Evolutionary conservation across 2,888 invertebrate species (phyloP).

Genomic region (Pseudanteris insignis): DNA sequence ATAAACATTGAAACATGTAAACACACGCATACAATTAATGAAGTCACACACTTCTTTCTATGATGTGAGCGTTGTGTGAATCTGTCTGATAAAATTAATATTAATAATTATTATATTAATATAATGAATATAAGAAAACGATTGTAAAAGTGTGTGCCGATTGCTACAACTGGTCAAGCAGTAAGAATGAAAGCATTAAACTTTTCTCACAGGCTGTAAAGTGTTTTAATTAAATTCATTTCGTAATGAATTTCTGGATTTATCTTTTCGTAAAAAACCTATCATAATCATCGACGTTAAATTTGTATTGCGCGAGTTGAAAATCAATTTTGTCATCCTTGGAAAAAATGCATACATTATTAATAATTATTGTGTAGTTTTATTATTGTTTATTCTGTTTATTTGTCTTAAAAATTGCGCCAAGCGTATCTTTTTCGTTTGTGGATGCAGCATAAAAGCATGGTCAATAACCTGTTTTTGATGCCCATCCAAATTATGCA

Average conservation of each 20-base stretch:
- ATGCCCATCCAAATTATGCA: slow-evolving; percentile 11
- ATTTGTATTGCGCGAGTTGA: slow-evolving; percentile 32
- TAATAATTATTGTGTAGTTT: slow-evolving; percentile 38
- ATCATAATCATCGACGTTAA: slow-evolving; percentile 23
- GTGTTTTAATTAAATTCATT: slow-evolving; percentile 64
- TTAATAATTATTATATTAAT: slow-evolving; percentile 61
- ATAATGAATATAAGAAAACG: slow-evolving; percentile 62
- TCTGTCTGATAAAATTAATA: slow-evolving; percentile 63
- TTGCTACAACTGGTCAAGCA: slow-evolving; percentile 59
- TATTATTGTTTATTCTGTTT: slow-evolving; percentile 39
- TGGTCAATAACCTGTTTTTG: slow-evolving; percentile 16
- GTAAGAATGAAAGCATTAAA: slow-evolving; percentile 58
- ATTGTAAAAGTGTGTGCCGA: slow-evolving; percentile 62
- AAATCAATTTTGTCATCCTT: slow-evolving; percentile 38
- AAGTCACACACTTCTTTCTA: slow-evolving; percentile 54
- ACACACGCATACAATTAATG: slow-evolving; percentile 49
- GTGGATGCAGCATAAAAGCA: neutral
- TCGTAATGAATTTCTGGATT: slow-evolving; percentile 56
- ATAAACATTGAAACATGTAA: slow-evolving; percentile 9
- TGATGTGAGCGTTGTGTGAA: slow-evolving; percentile 62
- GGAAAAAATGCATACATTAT: slow-evolving; percentile 43
- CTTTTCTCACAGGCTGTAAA: slow-evolving; percentile 63
- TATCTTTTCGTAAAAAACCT: slow-evolving; percentile 30
- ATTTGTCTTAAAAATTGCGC: slow-evolving; percentile 12
- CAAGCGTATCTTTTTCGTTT: neutral